These are phyloP conservation scores for Meloe dianella DNA, from an alignment of 2,888 invertebrate species.

Conservation along the genomic window DNA sequence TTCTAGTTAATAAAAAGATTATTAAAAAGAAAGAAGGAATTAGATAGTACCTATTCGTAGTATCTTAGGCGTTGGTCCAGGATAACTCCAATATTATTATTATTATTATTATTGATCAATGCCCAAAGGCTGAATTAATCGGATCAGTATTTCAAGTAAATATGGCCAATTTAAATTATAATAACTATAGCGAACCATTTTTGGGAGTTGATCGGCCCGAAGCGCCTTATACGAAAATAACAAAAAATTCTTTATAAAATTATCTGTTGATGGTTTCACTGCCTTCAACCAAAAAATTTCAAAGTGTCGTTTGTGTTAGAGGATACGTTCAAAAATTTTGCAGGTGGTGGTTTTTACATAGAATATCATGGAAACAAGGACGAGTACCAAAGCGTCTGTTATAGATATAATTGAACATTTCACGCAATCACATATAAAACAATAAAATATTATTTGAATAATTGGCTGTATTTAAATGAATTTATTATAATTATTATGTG, in stretches of 20 bases:
- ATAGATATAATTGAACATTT: neutral
- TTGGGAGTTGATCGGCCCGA: slow-evolving; percentile 8
- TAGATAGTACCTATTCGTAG: too few species aligned
- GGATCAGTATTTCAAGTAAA: slow-evolving; percentile 33
- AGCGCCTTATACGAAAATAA: neutral
- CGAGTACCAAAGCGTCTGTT: neutral
- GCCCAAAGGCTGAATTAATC: slow-evolving; percentile 32
- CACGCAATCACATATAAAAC: neutral
- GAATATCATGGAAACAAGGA: too few species aligned
- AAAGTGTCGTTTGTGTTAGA: neutral
- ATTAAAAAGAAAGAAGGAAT: neutral
- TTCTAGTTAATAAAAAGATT: neutral
- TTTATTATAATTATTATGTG: neutral
- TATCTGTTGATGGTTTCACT: neutral
- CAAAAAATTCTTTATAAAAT: neutral
- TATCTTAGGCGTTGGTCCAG: neutral
- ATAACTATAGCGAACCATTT: slow-evolving; percentile 31
- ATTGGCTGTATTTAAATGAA: neutral
- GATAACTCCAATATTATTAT: neutral
- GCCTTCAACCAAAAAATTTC: neutral
- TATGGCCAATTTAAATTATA: slow-evolving; percentile 36
- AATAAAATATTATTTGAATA: neutral
- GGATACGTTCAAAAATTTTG: neutral
- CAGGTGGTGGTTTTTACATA: neutral
- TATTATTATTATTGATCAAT: slow-evolving; percentile 15